Percentiles rank a stretch among this genome's conserved stretches.
Evolutionary conservation across 1,140 invertebrate species (phyloP).

Genomic region (Drosophila micromelanica): DNA sequence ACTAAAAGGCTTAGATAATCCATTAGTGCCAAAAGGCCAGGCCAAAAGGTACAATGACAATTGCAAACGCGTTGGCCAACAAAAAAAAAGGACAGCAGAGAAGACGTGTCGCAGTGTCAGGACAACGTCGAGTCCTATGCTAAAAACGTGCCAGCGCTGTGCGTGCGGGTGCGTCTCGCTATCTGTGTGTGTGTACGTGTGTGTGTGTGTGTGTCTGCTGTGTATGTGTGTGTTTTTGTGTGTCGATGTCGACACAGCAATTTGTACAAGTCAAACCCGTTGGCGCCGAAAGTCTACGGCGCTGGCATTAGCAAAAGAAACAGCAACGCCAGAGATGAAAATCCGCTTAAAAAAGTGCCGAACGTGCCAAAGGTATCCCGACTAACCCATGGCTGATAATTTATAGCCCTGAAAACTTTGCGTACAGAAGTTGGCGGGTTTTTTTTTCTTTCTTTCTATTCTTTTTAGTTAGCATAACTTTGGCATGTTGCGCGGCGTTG

Average conservation of each 20-base stretch:
- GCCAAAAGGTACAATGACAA: constrained; percentile 54
- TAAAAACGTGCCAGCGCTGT: constrained; percentile 24
- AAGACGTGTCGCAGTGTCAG: constrained; percentile 28
- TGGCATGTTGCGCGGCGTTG: constrained; percentile 74
- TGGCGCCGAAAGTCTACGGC: constrained; percentile 79
- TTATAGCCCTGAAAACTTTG: constrained; percentile 79
- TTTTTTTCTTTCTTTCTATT: constrained; percentile 17
- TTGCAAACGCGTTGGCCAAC: neutral
- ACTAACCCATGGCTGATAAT: constrained; percentile 54
- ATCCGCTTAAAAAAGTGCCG: constrained; percentile 79
- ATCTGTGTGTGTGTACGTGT: constrained; percentile 50
- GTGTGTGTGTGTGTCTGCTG: constrained; percentile 27
- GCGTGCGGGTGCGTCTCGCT: constrained; percentile 71
- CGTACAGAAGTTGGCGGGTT: constrained; percentile 58
- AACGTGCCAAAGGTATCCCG: constrained; percentile 64
- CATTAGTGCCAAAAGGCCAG: constrained; percentile 70
- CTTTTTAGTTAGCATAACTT: constrained; percentile 42
- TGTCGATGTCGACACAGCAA: constrained; percentile 73
- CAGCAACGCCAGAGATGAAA: constrained; percentile 62
- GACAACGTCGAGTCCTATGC: constrained; percentile 49
- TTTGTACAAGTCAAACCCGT: constrained; percentile 80
- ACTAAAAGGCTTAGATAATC: constrained; percentile 82
- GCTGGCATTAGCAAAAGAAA: constrained; percentile 64
- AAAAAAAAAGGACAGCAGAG: constrained; percentile 29
- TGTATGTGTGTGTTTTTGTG: constrained; percentile 27